Percentiles rank a stretch among this genome's conserved stretches.
phyloP scores from a whole-genome alignment of 2,888 invertebrate genomes.

The Melipona bicolor region DNA sequence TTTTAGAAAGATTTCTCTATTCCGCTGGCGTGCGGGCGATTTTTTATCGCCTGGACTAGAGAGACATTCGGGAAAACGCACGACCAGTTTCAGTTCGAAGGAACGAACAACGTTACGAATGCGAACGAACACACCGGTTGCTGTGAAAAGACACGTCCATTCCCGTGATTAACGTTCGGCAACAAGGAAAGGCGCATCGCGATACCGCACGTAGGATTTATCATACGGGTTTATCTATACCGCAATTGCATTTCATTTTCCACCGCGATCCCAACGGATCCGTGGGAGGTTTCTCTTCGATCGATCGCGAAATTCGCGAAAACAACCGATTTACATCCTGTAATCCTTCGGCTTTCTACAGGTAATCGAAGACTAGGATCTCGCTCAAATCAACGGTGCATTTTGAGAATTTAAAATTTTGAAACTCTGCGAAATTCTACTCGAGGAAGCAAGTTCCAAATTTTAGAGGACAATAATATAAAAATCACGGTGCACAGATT shows the following conservation, averaged over 20 bases:
- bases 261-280: not conserved
- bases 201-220: slow-evolving; percentile 24
- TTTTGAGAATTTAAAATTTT: too few relatives aligned
- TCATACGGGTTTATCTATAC: slow-evolving; percentile 14
- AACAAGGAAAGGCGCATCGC: slow-evolving; percentile 33
- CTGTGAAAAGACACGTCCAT: slow-evolving; percentile 43
- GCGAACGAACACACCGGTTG: slow-evolving; percentile 15
- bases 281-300: slow-evolving; percentile 22
- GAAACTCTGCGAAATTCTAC: too few relatives aligned
- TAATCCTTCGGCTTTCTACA: too few relatives aligned
- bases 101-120: slow-evolving; percentile 18
- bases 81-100: slow-evolving; percentile 18
- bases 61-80: slow-evolving; percentile 6
- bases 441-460: too few relatives aligned
- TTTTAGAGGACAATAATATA: too few relatives aligned
- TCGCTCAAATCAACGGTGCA: too few relatives aligned
- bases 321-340: not conserved
- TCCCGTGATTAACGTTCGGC: slow-evolving; percentile 50
- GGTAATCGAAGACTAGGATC: too few relatives aligned
- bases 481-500: too few relatives aligned
- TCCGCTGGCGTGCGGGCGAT: not conserved
- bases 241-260: slow-evolving; percentile 10
- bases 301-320: not conserved
- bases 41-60: slow-evolving; percentile 19
- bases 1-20: slow-evolving; percentile 14